Evolutionary conservation across 1,140 invertebrate genomes (phyloP).

Genomic region (Dufourea novaeangliae): DNA sequence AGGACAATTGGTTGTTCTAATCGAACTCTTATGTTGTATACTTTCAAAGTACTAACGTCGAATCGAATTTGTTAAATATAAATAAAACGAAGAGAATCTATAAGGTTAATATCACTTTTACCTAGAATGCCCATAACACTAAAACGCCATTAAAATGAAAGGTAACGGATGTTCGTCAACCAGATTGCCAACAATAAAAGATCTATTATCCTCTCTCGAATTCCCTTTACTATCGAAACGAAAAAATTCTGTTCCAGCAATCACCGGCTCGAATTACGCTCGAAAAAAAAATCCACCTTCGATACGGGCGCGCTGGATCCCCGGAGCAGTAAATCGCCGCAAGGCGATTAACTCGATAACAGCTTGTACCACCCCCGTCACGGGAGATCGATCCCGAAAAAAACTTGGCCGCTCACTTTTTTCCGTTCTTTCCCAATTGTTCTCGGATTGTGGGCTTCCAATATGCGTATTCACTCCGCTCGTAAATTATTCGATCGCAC

Average conservation of each 20-base stretch:
- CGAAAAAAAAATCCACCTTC: background rate
- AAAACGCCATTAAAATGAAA: no score
- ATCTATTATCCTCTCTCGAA: no score
- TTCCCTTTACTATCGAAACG: background rate
- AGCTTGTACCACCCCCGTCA: background rate
- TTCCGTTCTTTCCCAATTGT: conserved; percentile 2
- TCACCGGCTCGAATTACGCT: background rate
- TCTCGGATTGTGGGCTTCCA: background rate
- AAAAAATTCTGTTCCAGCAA: background rate
- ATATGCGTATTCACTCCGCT: background rate
- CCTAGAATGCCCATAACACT: no score
- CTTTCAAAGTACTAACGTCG: no score
- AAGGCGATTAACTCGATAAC: conserved; percentile 1
- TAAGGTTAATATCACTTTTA: no score
- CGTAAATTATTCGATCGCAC: conserved; percentile 12
- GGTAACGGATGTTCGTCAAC: no score
- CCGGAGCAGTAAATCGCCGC: background rate
- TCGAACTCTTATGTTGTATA: no score
- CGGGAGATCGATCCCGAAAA: background rate
- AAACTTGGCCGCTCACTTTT: background rate
- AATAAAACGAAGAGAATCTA: no score
- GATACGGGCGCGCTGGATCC: background rate
- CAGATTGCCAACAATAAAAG: no score
- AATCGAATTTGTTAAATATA: no score
- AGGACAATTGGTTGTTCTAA: no score